Percentiles rank a stretch among this genome's conserved stretches.
Evolutionary conservation across 1,140 invertebrate genomes (phyloP).

Genomic region (Latrodectus geometricus): DNA sequence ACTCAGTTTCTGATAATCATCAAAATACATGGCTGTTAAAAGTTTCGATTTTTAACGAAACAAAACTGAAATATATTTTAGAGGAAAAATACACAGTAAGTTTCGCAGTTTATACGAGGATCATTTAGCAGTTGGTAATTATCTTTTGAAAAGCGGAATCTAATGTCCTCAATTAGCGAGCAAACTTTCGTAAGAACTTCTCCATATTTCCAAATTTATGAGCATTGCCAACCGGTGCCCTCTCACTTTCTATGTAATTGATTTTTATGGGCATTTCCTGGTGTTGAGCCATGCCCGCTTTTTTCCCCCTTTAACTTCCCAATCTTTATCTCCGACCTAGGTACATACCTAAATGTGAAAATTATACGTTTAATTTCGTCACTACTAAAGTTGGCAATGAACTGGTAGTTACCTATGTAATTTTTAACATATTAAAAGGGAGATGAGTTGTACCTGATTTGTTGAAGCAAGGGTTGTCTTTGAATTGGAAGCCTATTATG

Average conservation of each 20-base stretch:
- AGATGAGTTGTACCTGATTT: not conserved
- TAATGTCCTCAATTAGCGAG: constrained; percentile 40
- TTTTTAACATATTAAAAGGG: not conserved
- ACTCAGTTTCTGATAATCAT: too few relatives aligned
- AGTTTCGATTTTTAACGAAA: not conserved
- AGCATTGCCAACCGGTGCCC: constrained; percentile 14
- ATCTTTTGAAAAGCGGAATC: constrained; percentile 35
- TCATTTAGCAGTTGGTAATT: constrained; percentile 31
- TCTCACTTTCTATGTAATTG: constrained; percentile 15
- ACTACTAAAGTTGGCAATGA: not conserved
- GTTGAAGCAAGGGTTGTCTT: too few relatives aligned
- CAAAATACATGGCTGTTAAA: too few relatives aligned
- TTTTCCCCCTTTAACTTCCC: constrained; percentile 1
- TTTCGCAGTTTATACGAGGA: not conserved
- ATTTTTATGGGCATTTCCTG: constrained; percentile 36
- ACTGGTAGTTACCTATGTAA: not conserved
- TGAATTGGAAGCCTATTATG: too few relatives aligned
- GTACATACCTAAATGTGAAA: not conserved
- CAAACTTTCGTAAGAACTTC: constrained; percentile 30
- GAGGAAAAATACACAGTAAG: not conserved
- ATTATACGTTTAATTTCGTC: not conserved
- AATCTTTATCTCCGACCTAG: not conserved
- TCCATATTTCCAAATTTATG: constrained; percentile 56
- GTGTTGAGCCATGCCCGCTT: not conserved
- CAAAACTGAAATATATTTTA: not conserved